A percentile compares a stretch with the other conserved stretches of the same genome.
phyloP scores from a whole-genome alignment of 92 coral and sea anemone genomes.

The Phymanthus crucifer region DNA sequence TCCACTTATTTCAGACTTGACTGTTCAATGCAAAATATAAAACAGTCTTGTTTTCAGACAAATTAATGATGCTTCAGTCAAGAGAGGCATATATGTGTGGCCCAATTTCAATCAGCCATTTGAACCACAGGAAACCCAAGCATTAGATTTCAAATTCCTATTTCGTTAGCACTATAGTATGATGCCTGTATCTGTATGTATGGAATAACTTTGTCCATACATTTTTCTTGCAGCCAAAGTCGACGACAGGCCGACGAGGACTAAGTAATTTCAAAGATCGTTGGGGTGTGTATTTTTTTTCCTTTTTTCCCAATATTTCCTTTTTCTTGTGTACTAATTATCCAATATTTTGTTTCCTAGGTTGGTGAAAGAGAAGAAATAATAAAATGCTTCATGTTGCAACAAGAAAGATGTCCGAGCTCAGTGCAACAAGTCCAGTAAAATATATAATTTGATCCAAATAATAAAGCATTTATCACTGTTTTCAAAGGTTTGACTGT shows the following conservation, averaged over 20 bases:
- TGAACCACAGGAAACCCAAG: not conserved
- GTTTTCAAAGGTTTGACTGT: not conserved
- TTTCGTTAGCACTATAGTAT: too few species aligned
- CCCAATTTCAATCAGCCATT: too few species aligned
- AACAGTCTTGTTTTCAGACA: too few species aligned
- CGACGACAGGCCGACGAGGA: conserved; percentile 24
- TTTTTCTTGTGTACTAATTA: not conserved
- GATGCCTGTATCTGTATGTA: not conserved
- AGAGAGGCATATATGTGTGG: too few species aligned
- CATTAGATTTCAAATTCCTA: not conserved
- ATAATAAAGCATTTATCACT: not conserved
- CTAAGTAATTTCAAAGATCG: conserved; percentile 34
- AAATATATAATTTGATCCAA: not conserved
- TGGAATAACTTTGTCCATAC: not conserved
- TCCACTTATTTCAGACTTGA: too few species aligned
- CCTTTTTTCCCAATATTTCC: too few species aligned
- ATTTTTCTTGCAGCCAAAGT: conserved; percentile 12
- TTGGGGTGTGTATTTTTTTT: not conserved
- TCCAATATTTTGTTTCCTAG: not conserved
- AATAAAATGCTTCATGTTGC: not conserved
- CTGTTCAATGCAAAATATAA: too few species aligned
- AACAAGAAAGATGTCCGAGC: not conserved
- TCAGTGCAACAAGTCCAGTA: not conserved
- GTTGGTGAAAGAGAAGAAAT: not conserved
- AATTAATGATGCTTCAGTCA: too few species aligned